Evolutionary conservation across 2,113 vertebrate genomes (phyloP).

Genomic region (Bagarius yarrelli): DNA sequence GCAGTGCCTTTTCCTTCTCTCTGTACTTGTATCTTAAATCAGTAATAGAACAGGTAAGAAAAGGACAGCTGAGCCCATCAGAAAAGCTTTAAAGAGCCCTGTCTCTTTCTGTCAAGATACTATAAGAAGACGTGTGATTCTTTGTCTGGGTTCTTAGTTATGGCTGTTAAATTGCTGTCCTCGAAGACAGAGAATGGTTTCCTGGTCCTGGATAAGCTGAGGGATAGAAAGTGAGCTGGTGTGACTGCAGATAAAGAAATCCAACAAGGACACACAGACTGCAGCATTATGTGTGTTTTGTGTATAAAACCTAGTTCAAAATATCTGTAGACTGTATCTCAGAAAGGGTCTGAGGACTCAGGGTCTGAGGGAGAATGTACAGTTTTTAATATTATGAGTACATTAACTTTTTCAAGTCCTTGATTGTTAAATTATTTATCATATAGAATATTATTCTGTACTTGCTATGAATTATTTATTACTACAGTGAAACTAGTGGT

Average conservation of each 20-base stretch:
- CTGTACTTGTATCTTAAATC: not conserved
- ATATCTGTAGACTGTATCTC: not conserved
- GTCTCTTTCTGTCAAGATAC: constrained; percentile 2
- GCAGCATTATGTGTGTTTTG: too few relatives aligned
- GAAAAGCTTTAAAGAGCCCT: constrained; percentile 19
- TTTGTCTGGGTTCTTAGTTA: constrained; percentile 24
- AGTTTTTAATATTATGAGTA: constrained; percentile 11
- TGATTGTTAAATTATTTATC: constrained; percentile 24
- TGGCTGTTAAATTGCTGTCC: constrained; percentile 12
- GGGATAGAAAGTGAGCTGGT: constrained; percentile 10
- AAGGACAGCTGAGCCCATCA: not conserved
- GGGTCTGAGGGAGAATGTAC: constrained; percentile 3
- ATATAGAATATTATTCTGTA: constrained; percentile 19
- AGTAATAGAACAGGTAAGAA: constrained; percentile 23
- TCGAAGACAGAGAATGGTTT: constrained; percentile 21
- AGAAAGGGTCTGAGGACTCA: constrained; percentile 7
- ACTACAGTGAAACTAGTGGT: constrained; percentile 13
- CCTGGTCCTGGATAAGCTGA: not conserved
- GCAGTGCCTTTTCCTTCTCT: not conserved
- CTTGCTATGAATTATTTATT: constrained; percentile 17
- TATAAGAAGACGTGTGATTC: constrained; percentile 17
- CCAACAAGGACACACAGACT: too few relatives aligned
- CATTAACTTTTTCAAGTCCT: not conserved
- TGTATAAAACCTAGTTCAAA: not conserved
- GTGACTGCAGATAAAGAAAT: too few relatives aligned